Evolutionary conservation across 2,797 vertebrate species (phyloP), one percentile per base, ranked within the genome.

Genomic region (Gambusia yucatana): DNA sequence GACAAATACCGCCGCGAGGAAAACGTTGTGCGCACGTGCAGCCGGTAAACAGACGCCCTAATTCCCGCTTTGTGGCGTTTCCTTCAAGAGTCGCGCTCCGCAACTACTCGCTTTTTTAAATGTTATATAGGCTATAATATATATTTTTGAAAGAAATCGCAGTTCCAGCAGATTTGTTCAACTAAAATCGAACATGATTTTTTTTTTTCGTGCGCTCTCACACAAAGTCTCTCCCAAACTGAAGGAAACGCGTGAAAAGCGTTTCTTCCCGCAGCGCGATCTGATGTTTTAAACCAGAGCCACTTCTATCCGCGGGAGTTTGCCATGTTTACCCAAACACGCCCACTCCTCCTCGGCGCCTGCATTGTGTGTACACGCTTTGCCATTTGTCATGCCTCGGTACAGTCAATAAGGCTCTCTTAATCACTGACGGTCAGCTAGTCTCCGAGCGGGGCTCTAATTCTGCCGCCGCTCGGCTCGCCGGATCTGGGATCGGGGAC

Each of bases 41-140:
- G 93, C 95, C 93, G 93, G 94, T 95, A 96, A 96, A 96, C 94
- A 96, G 91, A 94, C 94, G 92, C 93, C 91, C 92, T 87, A 87
- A 80, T 93, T 94, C 85, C 84, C 80, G 80, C 48, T 61, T 36
- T 41, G 36, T 73, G 67, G 72, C 61, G 65, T 65, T 55, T 79
- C 77, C 79, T 78, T 76, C 75, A 76, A 72, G 43, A 83, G 82
- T 87, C 75, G 72, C 57, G 84, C 82, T 88, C 79, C 73, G 72
- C 39, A 83, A 81, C 25, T 46, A n/a, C 84, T 78, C 78, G 75
- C 80, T 73, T 55, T 57, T 65, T 52, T 25, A 25, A 25, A 50
- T 22, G 1, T 8, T 22, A 22, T 7, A 20, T 48, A 22, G 7
- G 33, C 33, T 17, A 17, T 17, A 17, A 44, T 44, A 16, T 17